Evolutionary conservation across 2,888 invertebrate species (phyloP).

Genomic region (Drosophila aldrichi): DNA sequence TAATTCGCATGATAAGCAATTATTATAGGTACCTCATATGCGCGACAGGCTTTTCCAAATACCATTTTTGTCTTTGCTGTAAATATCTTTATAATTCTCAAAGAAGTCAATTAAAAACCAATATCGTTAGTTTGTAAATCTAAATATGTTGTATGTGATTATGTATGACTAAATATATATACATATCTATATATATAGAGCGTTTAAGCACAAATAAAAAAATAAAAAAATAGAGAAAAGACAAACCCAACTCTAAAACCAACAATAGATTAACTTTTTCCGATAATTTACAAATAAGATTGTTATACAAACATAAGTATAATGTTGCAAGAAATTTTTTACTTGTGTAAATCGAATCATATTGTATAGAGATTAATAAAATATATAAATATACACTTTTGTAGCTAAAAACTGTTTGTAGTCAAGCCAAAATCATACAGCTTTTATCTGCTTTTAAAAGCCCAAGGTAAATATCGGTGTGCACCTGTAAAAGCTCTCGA

Average conservation of each 20-base stretch:
- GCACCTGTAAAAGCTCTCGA: conserved; percentile 33
- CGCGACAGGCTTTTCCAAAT: conserved; percentile 22
- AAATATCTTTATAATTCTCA: conserved; percentile 31
- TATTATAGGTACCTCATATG: conserved; percentile 8
- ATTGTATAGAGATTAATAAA: conserved; percentile 61
- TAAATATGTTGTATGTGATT: conserved; percentile 40
- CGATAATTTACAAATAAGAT: conserved; percentile 30
- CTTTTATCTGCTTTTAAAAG: conserved; percentile 19
- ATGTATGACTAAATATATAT: conserved; percentile 8
- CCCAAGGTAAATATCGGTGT: conserved; percentile 3
- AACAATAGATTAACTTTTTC: conserved; percentile 26
- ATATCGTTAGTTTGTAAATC: conserved; percentile 22
- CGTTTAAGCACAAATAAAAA: conserved; percentile 25
- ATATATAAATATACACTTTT: conserved; percentile 18
- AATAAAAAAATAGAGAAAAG: neutral
- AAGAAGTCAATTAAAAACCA: conserved; percentile 5
- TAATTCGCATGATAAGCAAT: conserved; percentile 29
- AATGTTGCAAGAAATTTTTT: conserved; percentile 45
- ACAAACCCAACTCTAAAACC: conserved; percentile 21
- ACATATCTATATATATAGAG: conserved; percentile 9
- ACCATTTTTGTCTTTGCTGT: conserved; percentile 26
- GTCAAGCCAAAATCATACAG: neutral
- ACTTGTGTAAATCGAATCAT: conserved; percentile 57
- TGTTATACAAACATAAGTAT: conserved; percentile 29
- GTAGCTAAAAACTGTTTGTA: neutral